A percentile compares a stretch with the other conserved stretches of the same genome.
Evolutionary conservation across 2,113 vertebrate species (phyloP).

Genomic region (Cyprinodon brontotheroides): DNA sequence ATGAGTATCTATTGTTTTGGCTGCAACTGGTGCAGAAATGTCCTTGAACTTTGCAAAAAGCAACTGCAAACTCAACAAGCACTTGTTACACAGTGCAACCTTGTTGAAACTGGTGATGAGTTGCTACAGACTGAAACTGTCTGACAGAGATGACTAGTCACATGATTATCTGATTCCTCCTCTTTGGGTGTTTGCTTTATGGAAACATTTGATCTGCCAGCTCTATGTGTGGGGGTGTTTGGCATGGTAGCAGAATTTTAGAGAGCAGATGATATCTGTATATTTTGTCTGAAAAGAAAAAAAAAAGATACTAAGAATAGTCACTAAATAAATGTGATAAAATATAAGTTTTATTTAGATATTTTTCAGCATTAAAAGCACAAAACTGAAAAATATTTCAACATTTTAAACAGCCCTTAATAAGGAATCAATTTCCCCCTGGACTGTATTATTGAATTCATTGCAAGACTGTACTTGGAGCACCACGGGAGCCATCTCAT

Average conservation of each 20-base stretch:
- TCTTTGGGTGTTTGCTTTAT: conserved; percentile 11
- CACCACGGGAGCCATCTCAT: conserved; percentile 31
- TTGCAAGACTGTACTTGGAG: conserved; percentile 35
- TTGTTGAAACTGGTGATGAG: conserved; percentile 6
- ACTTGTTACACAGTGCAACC: conserved; percentile 17
- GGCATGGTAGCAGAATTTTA: conserved; percentile 1
- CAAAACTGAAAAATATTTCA: neutral
- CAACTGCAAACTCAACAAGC: conserved; percentile 28
- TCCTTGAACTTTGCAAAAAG: conserved; percentile 49
- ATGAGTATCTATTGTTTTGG: conserved; percentile 17
- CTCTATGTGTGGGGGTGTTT: conserved; percentile 1
- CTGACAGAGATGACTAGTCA: conserved; percentile 15
- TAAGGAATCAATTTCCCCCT: conserved; percentile 29
- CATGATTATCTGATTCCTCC: conserved; percentile 15
- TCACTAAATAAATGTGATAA: neutral
- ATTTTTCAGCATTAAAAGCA: neutral
- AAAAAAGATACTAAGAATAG: neutral
- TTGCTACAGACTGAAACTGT: conserved; percentile 3
- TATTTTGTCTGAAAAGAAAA: neutral
- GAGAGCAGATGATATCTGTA: neutral
- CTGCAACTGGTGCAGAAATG: conserved; percentile 10
- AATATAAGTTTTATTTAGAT: neutral
- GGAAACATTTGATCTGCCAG: conserved; percentile 19
- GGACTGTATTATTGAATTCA: conserved; percentile 37
- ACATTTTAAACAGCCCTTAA: neutral